Percentiles rank a stretch among this genome's conserved stretches.
phyloP scores from a whole-genome alignment of 1,140 invertebrate genomes.

The Sminthurides bifidus region DNA sequence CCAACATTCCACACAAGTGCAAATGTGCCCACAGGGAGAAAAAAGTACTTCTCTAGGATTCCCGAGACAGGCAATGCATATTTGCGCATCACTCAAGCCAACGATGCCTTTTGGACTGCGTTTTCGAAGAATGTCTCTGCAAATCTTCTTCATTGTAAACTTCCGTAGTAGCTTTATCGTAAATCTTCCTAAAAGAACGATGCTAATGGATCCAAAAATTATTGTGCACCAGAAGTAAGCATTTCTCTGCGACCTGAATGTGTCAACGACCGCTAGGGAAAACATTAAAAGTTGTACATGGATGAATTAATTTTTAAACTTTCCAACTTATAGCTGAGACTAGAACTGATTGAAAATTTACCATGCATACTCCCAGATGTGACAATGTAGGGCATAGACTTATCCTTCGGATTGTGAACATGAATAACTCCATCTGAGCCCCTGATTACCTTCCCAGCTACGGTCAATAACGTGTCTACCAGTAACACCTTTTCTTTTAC shows the following conservation, averaged over 20 bases:
- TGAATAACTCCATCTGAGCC: not conserved
- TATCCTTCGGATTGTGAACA: not conserved
- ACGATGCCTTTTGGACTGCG: not conserved
- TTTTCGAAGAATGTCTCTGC: not conserved
- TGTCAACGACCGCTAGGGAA: not conserved
- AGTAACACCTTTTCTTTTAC: not conserved
- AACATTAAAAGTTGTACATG: not conserved
- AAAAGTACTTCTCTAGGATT: slow-evolving; percentile 1
- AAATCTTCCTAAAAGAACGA: not conserved
- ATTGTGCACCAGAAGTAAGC: too few relatives aligned
- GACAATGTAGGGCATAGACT: not conserved
- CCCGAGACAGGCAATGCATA: not conserved
- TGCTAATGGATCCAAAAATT: not conserved
- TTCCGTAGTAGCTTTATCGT: not conserved
- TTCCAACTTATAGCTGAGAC: not conserved
- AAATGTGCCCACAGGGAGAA: not conserved
- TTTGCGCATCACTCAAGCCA: not conserved
- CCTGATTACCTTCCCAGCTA: not conserved
- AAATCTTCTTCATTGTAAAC: not conserved
- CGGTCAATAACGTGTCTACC: not conserved
- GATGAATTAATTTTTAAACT: not conserved
- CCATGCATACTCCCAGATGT: not conserved
- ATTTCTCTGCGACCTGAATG: too few relatives aligned
- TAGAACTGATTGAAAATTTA: not conserved
- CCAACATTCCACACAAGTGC: slow-evolving; percentile 1